Evolutionary conservation across 1,140 invertebrate genomes (phyloP).

Genomic region (Orussus abietinus): DNA sequence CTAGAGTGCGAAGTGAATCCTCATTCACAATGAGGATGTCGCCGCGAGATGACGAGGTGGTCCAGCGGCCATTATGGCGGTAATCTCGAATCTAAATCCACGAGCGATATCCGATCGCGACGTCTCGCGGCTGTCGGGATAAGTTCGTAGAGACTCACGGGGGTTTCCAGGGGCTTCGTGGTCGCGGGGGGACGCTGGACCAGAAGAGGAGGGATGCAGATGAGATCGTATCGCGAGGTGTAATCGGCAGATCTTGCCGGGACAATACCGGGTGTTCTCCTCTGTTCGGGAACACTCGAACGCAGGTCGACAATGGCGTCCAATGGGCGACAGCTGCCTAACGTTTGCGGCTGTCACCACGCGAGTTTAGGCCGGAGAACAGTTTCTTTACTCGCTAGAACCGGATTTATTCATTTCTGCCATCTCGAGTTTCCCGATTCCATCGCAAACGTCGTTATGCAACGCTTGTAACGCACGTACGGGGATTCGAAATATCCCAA

Average conservation of each 20-base stretch:
- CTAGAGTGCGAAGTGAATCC: too few species aligned
- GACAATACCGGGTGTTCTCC: constrained; percentile 51
- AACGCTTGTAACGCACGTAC: too few species aligned
- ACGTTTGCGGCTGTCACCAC: too few species aligned
- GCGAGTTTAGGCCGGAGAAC: too few species aligned
- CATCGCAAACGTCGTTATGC: too few species aligned
- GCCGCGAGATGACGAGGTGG: constrained; percentile 11
- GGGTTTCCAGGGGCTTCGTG: neutral
- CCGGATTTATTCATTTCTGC: too few species aligned
- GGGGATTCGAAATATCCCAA: too few species aligned
- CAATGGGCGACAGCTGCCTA: constrained; percentile 50
- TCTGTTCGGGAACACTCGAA: constrained; percentile 51
- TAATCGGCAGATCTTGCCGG: constrained; percentile 49
- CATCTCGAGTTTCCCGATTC: too few species aligned
- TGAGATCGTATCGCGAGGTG: constrained; percentile 48
- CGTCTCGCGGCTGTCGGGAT: constrained; percentile 3
- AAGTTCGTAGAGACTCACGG: constrained; percentile 8
- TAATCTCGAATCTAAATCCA: constrained; percentile 12
- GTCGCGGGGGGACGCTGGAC: constrained; percentile 4
- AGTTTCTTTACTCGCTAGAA: too few species aligned
- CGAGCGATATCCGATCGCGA: constrained; percentile 8
- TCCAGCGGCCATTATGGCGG: too few species aligned
- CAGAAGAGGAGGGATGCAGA: constrained; percentile 41
- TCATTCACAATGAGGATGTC: constrained; percentile 29
- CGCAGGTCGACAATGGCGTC: constrained; percentile 47